phyloP scores from a whole-genome alignment of 2,888 invertebrate species.

The Morpho helenor region DNA sequence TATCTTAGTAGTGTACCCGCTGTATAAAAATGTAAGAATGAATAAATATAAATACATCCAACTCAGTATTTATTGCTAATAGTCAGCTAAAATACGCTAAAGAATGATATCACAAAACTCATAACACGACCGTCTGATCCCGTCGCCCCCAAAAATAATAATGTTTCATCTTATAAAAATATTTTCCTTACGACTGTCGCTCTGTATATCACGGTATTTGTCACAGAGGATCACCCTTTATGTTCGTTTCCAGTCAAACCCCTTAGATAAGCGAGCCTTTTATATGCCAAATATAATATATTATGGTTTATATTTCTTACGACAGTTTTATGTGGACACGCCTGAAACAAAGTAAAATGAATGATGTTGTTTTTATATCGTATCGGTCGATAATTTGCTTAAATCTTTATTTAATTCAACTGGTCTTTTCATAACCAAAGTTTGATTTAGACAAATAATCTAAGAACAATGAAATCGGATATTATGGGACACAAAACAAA shows the following conservation, averaged over 20 bases:
- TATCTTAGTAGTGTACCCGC: background rate
- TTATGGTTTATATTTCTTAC: constrained; percentile 74
- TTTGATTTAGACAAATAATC: too few relatives aligned
- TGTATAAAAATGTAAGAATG: background rate
- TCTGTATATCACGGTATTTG: constrained; percentile 79
- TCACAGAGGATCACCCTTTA: constrained; percentile 80
- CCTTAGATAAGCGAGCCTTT: constrained; percentile 80
- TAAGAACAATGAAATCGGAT: too few relatives aligned
- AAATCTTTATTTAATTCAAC: too few relatives aligned
- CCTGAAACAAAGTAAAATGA: constrained; percentile 1
- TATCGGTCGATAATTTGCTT: background rate
- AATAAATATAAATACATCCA: constrained; percentile 1
- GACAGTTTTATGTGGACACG: constrained; percentile 52
- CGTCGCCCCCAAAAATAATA: constrained; percentile 76
- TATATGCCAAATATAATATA: constrained; percentile 80
- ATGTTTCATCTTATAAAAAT: constrained; percentile 80
- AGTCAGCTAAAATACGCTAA: constrained; percentile 28
- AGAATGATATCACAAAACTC: constrained; percentile 61
- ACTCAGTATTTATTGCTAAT: constrained; percentile 4
- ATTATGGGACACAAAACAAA: too few relatives aligned
- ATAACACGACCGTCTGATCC: constrained; percentile 69
- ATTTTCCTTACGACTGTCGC: constrained; percentile 77
- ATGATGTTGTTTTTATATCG: background rate
- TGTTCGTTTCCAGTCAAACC: constrained; percentile 80
- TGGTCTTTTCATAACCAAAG: too few relatives aligned